Evolutionary conservation across 2,113 vertebrate genomes (phyloP), one percentile per base, ranked within the genome.

Genomic region (Arenaria interpres): DNA sequence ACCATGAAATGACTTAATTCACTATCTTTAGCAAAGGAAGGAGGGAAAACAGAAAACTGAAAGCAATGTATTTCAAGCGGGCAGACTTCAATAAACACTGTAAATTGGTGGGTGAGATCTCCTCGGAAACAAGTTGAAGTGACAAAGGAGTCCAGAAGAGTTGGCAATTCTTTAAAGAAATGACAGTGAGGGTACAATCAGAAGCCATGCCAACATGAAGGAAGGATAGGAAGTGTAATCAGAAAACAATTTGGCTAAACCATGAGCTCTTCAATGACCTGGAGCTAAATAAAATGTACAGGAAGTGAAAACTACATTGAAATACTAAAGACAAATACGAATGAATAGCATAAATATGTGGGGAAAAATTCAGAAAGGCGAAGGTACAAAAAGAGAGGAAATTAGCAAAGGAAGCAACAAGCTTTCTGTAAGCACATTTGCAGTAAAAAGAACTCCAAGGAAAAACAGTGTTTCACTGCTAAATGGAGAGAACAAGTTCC

Each of bases 131-230:
- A 96, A 97, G 95, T 69, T 85, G 89, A 96, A 96, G 91, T 79
- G 87, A 96, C 96, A 97, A 97, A 97, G 39, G 91, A 96, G 94
- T 91, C 27, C 62, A 96, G 87, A 94, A 93, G 84, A 97, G 93
- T 87, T 97, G 96, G 96, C 96, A 96, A 96, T 97, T 97, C 95
- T 96, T 97, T 96, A 97, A 97, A 97, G 96, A 97, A 96, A 96
- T 97, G 96, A 96, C 96, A 97, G 96, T 96, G 85, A 97, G 96
- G 73, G 62, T 88, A 96, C 96, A 97, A 97, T 91, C 87, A 96
- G 93, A 96, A 96, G 91, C 95, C 95, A 96, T 97, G 96, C 95
- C 96, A 97, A 96, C 95, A 96, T 96, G 93, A 96, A 95, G 57
- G 95, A 97, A 97, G 96, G 94, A 97, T 96, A 97, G 96, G 96